Evolutionary conservation across 2,797 vertebrate genomes (phyloP).

Genomic region (Parauchenoglanis ngamensis): DNA sequence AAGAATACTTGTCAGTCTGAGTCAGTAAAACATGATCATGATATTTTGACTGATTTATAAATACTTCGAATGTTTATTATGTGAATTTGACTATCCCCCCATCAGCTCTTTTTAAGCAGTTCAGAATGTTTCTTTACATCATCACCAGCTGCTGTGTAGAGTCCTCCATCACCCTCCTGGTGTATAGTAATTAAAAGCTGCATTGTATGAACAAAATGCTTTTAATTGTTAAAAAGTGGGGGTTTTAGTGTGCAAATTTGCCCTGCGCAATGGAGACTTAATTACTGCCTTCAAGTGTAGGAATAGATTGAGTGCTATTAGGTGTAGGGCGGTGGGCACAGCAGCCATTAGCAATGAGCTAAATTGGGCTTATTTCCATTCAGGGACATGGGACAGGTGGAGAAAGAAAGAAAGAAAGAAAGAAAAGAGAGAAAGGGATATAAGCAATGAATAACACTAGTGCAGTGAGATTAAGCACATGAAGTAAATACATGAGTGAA

Average conservation of each 20-base stretch:
- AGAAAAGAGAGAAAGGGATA: conserved; percentile 19
- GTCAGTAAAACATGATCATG: background rate
- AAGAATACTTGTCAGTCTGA: background rate
- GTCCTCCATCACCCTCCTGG: conserved; percentile 46
- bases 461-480: conserved; percentile 41
- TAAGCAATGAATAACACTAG: conserved; percentile 46
- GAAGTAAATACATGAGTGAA: conserved; percentile 52
- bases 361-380: conserved; percentile 54
- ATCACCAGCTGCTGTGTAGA: conserved; percentile 41
- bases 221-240: conserved; percentile 59
- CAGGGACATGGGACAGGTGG: conserved; percentile 38
- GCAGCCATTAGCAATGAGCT: conserved; percentile 53
- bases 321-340: conserved; percentile 44
- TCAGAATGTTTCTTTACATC: conserved; percentile 34
- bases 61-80: background rate
- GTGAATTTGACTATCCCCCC: background rate
- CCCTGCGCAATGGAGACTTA: conserved; percentile 53
- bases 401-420: background rate
- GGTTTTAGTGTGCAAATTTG: conserved; percentile 57
- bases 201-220: conserved; percentile 44
- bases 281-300: conserved; percentile 58
- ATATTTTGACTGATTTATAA: conserved; percentile 8
- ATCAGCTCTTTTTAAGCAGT: conserved; percentile 19
- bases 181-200: conserved; percentile 55
- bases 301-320: conserved; percentile 59